Conservation (phyloP, 2,113 vertebrate genomes). For the Eolophus roseicapilla region DNA sequence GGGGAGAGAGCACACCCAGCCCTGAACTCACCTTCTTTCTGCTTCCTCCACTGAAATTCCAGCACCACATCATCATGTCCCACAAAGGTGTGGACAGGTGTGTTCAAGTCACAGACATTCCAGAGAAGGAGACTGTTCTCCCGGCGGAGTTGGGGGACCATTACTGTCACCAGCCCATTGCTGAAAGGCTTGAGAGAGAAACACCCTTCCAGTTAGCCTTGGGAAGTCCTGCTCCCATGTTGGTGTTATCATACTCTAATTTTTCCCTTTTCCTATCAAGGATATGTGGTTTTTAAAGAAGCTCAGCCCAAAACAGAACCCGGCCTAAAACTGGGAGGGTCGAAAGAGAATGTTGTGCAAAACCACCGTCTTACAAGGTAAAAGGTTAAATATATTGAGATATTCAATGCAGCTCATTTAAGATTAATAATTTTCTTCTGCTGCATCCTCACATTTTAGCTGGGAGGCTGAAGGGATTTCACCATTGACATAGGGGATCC, state of each 20-base stretch:
- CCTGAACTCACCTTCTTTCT: slow-evolving; percentile 88
- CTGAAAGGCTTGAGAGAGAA: slow-evolving; percentile 85
- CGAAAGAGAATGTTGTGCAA: background rate
- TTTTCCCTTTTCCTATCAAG: no score
- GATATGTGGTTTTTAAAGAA: background rate
- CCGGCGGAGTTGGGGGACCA: slow-evolving; percentile 94
- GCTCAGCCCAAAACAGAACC: background rate
- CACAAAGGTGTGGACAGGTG: slow-evolving; percentile 94
- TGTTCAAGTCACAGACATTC: slow-evolving; percentile 92
- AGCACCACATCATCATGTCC: slow-evolving; percentile 96
- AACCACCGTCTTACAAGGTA: background rate
- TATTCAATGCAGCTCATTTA: background rate
- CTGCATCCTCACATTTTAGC: background rate
- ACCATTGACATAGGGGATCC: background rate
- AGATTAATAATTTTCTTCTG: background rate
- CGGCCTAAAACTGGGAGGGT: background rate
- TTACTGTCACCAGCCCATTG: slow-evolving; percentile 94
- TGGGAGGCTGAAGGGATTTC: background rate
- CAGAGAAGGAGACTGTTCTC: slow-evolving; percentile 96
- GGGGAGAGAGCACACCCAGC: background rate
- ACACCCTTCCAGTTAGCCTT: background rate
- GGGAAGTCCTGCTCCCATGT: background rate
- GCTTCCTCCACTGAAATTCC: slow-evolving; percentile 96
- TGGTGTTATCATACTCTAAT: no score
- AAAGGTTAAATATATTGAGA: background rate